Conservation (phyloP, 2,888 invertebrate species). For the Ferdinandea cuprea region DNA sequence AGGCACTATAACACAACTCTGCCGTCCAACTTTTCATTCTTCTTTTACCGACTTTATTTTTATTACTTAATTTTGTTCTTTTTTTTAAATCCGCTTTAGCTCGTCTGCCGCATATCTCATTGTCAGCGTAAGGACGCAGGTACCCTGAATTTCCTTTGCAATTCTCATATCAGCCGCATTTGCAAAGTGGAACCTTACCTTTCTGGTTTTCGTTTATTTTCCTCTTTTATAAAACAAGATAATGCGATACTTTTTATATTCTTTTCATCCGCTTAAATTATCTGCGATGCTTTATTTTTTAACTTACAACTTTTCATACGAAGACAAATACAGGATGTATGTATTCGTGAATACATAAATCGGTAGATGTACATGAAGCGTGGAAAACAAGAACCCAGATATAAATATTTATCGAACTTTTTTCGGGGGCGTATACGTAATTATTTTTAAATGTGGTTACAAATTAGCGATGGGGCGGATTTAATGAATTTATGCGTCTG, state of each 20-base stretch:
- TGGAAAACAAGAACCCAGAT: not conserved
- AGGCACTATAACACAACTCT: conserved; percentile 1
- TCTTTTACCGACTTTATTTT: not conserved
- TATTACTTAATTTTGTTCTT: conserved; percentile 1
- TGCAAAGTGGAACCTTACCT: conserved; percentile 3
- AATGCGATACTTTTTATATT: conserved; percentile 24
- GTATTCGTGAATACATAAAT: not conserved
- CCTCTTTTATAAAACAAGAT: conserved; percentile 11
- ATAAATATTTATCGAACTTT: conserved; percentile 1
- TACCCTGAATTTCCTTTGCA: not conserved
- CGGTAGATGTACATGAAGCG: not conserved
- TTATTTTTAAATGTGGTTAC: conserved; percentile 36
- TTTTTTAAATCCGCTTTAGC: conserved; percentile 9
- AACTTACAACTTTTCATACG: not conserved
- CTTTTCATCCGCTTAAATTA: conserved; percentile 26
- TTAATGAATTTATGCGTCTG: not conserved
- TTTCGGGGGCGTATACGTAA: conserved; percentile 35
- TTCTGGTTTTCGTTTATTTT: not conserved
- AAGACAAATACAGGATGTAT: not conserved
- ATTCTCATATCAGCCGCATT: not conserved
- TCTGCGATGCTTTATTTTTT: conserved; percentile 14
- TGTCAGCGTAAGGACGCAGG: conserved; percentile 1
- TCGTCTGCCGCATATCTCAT: conserved; percentile 18
- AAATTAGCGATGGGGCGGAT: conserved; percentile 17
- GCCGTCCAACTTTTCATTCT: conserved; percentile 11